Base-by-base conservation (phyloP, 2,113 vertebrate species). In the Cyphomyrus plagiostoma region DNA sequence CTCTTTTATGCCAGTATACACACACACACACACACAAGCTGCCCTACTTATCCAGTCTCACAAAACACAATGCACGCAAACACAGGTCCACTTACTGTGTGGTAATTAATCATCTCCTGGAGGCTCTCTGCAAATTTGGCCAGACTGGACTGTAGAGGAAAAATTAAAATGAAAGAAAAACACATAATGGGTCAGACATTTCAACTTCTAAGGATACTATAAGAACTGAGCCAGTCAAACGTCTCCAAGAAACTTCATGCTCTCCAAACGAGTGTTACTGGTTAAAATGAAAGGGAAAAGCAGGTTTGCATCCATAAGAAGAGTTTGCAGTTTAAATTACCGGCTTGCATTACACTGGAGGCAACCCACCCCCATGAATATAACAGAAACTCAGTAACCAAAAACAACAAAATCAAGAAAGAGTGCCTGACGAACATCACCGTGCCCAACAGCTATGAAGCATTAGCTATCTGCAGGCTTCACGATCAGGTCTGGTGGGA, bases 21-120 rank as follows among this genome's bases (percentile, higher is more conserved):
- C 21, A 13, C 52, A 52, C 45, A 48, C 46, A 48, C 7, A 48
- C 46, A 48, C 46, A 48, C 46, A 48, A 1, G 9, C 46, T 17
- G 17, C 26, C 74, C 30, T 42, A 7, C 35, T 42, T 17, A 42
- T 80, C 35, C 74, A 15, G 35, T 17, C 35, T 80, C 30, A 17
- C 74, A 80, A 26, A 56, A 83, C 6, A 87, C 39, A 86, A 30
- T 3, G 45, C 77, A 83, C 13, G 48, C 35, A 86, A 58, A 86
- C 26, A 48, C 4, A 19, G 26, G 26, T 30, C 4, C 39, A 84
- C 97, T 97, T 95, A 99, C 98, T 93, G 95, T 98, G 92, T 99
- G 98, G 91, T 98, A 99, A 95, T 98, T 98, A 92, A 98, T 97
- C 92, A 99, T 98, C 95, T 99, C 98, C 93, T 99, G 98, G 74